phyloP scores from a whole-genome alignment of 2,113 vertebrate genomes.

The Zonotrichia leucophrys region DNA sequence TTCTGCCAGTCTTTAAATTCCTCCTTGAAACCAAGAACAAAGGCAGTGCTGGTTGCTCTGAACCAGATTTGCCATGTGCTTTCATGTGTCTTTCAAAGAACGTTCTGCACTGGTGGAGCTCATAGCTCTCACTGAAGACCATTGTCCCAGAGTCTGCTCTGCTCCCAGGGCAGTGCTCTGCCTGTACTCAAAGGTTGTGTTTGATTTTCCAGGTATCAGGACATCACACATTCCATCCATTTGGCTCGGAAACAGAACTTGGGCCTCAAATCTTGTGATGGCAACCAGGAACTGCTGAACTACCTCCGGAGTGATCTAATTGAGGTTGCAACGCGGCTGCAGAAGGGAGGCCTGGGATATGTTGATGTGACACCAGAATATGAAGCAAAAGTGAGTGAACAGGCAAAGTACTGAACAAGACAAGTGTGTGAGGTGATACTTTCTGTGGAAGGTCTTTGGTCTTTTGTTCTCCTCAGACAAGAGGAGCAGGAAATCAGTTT shows the following conservation, averaged over 20 bases:
- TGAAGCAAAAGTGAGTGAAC: conserved; percentile 83
- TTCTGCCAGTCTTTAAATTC: not conserved
- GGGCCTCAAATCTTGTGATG: conserved; percentile 88
- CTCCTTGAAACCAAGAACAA: not conserved
- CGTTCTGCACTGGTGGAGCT: not conserved
- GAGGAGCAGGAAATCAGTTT: not conserved
- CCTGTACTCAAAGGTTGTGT: not conserved
- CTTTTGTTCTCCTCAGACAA: not conserved
- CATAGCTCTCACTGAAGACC: not conserved
- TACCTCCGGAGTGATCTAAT: conserved; percentile 92
- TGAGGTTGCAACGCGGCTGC: conserved; percentile 90
- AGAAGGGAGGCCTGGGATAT: conserved; percentile 95
- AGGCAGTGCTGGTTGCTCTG: not conserved
- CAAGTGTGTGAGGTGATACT: fast-evolving
- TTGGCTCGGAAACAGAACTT: conserved; percentile 85
- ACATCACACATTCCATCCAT: conserved; percentile 91
- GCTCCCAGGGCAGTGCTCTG: not conserved
- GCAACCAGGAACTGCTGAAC: conserved; percentile 87
- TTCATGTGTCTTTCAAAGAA: not conserved
- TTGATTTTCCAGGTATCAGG: conserved; percentile 83
- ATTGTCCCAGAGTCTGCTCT: not conserved
- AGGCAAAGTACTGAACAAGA: not conserved
- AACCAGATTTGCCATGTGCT: not conserved
- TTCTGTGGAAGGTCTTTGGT: not conserved
- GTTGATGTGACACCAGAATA: conserved; percentile 86